A percentile compares a stretch with the other conserved stretches of the same genome.
Conservation (phyloP, 2,113 vertebrate genomes). For the Aspiorhynchus laticeps region DNA sequence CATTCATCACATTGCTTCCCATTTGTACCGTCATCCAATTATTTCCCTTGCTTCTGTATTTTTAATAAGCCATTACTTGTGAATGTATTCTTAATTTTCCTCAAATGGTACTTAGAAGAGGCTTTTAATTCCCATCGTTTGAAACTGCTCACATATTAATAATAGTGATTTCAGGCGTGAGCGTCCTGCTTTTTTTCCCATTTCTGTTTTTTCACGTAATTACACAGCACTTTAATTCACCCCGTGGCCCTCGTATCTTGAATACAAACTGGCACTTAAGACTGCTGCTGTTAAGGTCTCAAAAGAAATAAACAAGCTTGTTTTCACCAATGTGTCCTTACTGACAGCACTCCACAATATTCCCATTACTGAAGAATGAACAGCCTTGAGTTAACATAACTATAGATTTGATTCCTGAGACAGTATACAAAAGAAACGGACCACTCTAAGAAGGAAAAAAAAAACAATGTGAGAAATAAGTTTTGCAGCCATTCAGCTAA, state of each 20-base stretch:
- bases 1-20: slow-evolving; percentile 13
- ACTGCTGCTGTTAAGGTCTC: slow-evolving; percentile 4
- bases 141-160: slow-evolving; percentile 38
- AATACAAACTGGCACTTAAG: slow-evolving; percentile 1
- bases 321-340: background rate
- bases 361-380: background rate
- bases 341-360: background rate
- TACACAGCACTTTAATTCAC: slow-evolving; percentile 32
- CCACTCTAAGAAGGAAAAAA: background rate
- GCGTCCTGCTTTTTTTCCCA: background rate
- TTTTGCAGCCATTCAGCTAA: background rate
- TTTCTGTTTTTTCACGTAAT: slow-evolving; percentile 17
- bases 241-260: slow-evolving; percentile 24
- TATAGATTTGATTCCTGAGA: slow-evolving; percentile 12
- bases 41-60: slow-evolving; percentile 37
- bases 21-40: slow-evolving; percentile 41
- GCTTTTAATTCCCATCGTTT: slow-evolving; percentile 35
- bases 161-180: slow-evolving; percentile 1
- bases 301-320: slow-evolving; percentile 18
- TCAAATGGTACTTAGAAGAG: slow-evolving; percentile 43
- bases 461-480: background rate
- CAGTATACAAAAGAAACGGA: background rate
- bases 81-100: slow-evolving; percentile 11
- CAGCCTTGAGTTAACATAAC: background rate
- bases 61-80: slow-evolving; percentile 44